These are phyloP conservation scores for Eledone cirrhosa DNA, from an alignment of 2,888 invertebrate genomes.

Conservation along the genomic window DNA sequence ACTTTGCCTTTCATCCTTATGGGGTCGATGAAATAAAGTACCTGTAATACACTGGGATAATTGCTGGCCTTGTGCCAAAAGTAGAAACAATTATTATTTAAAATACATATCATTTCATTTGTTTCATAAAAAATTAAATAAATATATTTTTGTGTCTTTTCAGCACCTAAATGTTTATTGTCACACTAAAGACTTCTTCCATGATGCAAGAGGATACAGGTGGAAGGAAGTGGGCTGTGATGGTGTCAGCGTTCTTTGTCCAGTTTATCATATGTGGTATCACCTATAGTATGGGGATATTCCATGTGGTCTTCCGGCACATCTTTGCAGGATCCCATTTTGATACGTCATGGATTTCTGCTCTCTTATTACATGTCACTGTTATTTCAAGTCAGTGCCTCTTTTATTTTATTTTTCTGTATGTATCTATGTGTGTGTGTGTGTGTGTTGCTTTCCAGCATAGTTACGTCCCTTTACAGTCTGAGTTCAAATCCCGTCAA, in stretches of 20 bases:
- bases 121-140: too few species aligned
- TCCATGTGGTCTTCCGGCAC: conserved; percentile 57
- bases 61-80: too few species aligned
- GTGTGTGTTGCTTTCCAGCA: too few species aligned
- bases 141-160: neutral
- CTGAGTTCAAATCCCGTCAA: too few species aligned
- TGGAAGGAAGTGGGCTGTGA: conserved; percentile 53
- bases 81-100: too few species aligned
- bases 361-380: conserved; percentile 55
- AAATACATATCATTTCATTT: too few species aligned
- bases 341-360: conserved; percentile 59
- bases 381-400: conserved; percentile 54
- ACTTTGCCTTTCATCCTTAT: too few species aligned
- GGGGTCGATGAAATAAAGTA: too few species aligned
- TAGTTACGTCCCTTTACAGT: too few species aligned
- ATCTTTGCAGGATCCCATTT: conserved; percentile 55
- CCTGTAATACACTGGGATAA: too few species aligned
- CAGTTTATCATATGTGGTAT: conserved; percentile 62
- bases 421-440: too few species aligned
- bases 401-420: neutral
- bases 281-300: conserved; percentile 59
- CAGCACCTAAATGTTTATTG: conserved; percentile 29
- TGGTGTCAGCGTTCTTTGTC: conserved; percentile 57
- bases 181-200: conserved; percentile 32
- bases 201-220: conserved; percentile 43